These are phyloP conservation scores for Numenius arquata DNA, from an alignment of 2,113 vertebrate genomes.

Conservation along the genomic window DNA sequence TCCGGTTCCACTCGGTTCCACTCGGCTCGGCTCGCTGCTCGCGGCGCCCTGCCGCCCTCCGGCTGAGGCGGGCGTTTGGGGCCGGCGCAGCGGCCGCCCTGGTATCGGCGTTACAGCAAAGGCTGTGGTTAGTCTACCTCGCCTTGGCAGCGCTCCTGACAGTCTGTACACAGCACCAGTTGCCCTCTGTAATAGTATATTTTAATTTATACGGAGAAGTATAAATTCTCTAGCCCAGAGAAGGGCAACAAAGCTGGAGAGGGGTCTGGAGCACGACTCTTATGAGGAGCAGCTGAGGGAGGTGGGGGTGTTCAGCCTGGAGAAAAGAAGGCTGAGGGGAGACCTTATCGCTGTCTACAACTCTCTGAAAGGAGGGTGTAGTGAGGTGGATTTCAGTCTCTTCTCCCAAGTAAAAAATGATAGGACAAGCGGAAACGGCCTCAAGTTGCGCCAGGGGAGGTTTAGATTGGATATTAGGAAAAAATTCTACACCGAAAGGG, in stretches of 20 bases:
- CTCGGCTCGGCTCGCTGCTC: background rate
- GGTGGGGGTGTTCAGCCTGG: background rate
- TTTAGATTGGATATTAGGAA: background rate
- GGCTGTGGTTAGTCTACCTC: rapidly evolving
- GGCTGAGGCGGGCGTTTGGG: no score
- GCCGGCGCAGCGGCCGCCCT: rapidly evolving
- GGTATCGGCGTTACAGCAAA: rapidly evolving
- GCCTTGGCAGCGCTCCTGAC: background rate
- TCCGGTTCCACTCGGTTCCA: rapidly evolving
- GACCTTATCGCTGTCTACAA: background rate
- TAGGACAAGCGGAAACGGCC: background rate
- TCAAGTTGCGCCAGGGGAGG: background rate
- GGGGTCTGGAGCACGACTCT: background rate
- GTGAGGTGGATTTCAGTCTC: background rate
- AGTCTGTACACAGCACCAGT: rapidly evolving
- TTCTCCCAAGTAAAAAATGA: background rate
- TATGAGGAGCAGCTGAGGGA: background rate
- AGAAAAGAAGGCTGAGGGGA: background rate
- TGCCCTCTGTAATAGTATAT: rapidly evolving
- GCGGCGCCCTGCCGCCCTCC: background rate
- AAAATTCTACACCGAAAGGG: background rate
- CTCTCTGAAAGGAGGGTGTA: background rate
- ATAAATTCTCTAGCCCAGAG: background rate
- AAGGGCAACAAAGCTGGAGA: background rate
- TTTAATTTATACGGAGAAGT: rapidly evolving